Evolutionary conservation across 2,113 vertebrate genomes (phyloP), one percentile per base, ranked within the genome.

Genomic region (Strigops habroptila): DNA sequence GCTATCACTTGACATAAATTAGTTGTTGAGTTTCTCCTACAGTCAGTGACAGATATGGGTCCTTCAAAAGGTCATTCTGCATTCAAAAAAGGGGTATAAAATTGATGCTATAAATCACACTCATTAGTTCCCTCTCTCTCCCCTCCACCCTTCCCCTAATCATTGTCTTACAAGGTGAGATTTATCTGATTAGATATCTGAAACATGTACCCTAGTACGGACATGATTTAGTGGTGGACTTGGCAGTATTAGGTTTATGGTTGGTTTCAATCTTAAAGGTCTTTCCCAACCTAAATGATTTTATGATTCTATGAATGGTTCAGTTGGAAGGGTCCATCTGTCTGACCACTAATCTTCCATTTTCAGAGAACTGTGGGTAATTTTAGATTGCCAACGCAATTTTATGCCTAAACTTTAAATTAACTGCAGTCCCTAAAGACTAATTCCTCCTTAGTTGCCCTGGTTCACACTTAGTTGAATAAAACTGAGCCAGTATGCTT

Each of bases 91-190:
- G 9, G 27, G 30, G 37, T 44, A 4, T 7, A 46, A 77, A 21
- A 22, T 22, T 62, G 16, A 24, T 4, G 1, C 3, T 41, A 28
- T 22, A 82, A 74, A 88, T 41, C 31, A 39, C 10, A 35, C 4
- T 21, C 0, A 0, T 62, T 39, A 46, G 28, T 74, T 63, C 11
- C 63, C 15, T 65, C 35, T 31, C 31, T 23, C 28, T 41, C 25
- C 4, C 3, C 33, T 5, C 27, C 5, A 14, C 1, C 2, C 7
- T 52, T 71, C 35, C 39, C 64, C n/a, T 14, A 44, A 0, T 49
- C 19, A n/a, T 14, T 64, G 30, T 6, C 18, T 62, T 39, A 10
- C 6, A 63, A 4, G 10, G 8, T 10, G 25, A 19, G 22, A 25
- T 53, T 18, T 21, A 5, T 63, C n/a, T 77, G 23, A 33, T 35